Evolutionary conservation across 2,113 vertebrate genomes (phyloP).

Genomic region (Pampusana beccarii): DNA sequence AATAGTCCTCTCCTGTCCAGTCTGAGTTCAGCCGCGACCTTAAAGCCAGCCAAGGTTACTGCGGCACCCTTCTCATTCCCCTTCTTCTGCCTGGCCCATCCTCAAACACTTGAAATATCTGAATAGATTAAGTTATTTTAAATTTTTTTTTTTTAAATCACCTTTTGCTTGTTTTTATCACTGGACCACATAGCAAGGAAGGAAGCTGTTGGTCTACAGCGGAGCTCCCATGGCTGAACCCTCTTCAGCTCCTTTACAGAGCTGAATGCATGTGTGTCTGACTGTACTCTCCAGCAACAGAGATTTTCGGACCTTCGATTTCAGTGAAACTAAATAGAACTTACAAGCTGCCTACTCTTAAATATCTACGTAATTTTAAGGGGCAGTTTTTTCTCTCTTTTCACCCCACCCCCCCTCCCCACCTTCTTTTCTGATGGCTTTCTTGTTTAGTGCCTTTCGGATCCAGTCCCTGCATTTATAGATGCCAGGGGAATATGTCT

Average conservation of each 20-base stretch:
- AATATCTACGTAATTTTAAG: background rate
- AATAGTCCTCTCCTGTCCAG: background rate
- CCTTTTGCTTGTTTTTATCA: background rate
- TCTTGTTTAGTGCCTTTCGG: conserved; percentile 6
- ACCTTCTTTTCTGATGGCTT: background rate
- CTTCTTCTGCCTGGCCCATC: background rate
- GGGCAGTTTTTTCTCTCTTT: background rate
- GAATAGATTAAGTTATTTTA: background rate
- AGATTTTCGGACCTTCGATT: background rate
- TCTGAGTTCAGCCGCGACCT: background rate
- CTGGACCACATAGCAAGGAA: background rate
- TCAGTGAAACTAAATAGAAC: background rate
- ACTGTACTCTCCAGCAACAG: background rate
- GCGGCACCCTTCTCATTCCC: background rate
- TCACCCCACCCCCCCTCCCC: rapidly evolving
- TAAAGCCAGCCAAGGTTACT: rapidly evolving
- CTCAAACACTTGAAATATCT: background rate
- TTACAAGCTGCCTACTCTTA: background rate
- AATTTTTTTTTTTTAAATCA: background rate
- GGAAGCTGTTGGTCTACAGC: background rate
- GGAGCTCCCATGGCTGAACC: background rate
- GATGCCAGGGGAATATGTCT: background rate
- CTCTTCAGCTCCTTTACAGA: background rate
- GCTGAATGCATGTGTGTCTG: background rate
- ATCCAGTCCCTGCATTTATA: background rate